These are phyloP conservation scores for Drosophila arawakana DNA, from an alignment of 1,140 invertebrate genomes.

Conservation along the genomic window DNA sequence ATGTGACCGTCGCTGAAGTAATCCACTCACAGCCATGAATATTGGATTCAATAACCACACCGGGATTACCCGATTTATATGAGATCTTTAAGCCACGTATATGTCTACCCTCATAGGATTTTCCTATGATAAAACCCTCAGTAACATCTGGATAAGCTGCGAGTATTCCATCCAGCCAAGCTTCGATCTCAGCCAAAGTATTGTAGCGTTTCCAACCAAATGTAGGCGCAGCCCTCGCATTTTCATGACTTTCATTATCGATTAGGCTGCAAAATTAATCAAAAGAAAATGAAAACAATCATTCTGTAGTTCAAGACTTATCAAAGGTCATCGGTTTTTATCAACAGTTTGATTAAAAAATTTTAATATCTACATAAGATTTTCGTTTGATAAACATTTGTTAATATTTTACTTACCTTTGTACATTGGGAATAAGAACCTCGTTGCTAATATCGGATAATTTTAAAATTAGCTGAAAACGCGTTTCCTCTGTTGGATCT, in stretches of 20 bases:
- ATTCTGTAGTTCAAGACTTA: too few species aligned
- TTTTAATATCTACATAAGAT: neutral
- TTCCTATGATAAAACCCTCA: conserved; percentile 64
- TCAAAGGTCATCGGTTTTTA: too few species aligned
- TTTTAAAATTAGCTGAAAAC: conserved; percentile 47
- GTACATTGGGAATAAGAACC: conserved; percentile 65
- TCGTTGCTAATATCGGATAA: conserved; percentile 49
- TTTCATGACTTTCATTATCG: conserved; percentile 30
- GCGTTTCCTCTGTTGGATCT: conserved; percentile 40
- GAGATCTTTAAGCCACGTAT: conserved; percentile 87
- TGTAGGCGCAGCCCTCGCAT: neutral
- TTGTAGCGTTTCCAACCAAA: conserved; percentile 84
- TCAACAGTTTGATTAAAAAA: neutral
- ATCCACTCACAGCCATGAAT: conserved; percentile 87
- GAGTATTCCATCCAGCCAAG: conserved; percentile 84
- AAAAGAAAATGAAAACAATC: too few species aligned
- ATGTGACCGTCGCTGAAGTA: conserved; percentile 86
- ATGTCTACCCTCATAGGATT: conserved; percentile 87
- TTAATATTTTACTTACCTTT: conserved; percentile 50
- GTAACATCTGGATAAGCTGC: conserved; percentile 64
- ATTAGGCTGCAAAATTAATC: conserved; percentile 35
- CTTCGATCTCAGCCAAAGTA: conserved; percentile 84
- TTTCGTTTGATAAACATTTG: too few species aligned
- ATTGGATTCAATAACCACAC: conserved; percentile 86
- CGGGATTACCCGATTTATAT: conserved; percentile 85